Base-by-base conservation (phyloP, 2,888 invertebrate species). In the Leptinotarsa rubiginosa region DNA sequence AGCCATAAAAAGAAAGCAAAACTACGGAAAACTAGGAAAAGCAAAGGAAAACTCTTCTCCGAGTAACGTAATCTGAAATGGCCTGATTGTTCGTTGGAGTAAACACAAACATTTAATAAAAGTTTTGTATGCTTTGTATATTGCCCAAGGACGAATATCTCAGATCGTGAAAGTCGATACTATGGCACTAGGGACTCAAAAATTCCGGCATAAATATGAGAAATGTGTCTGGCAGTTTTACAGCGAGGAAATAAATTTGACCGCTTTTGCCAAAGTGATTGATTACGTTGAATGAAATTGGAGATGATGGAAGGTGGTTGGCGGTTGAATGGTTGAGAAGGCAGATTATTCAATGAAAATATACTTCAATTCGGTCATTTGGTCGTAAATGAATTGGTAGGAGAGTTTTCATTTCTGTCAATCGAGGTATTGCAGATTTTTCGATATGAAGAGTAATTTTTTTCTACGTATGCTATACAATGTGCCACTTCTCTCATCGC, bases 51-150 rank as follows among this genome's bases (percentile, higher is more conserved):
- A 70, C 66, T 50, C 49, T 47, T 20, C 25, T 47, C 59, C 16
- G 49, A 65, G 50, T 65, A 70, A 66, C 52, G 70, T 74, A 70
- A 74, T 74, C 70, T 71, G 50, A 65, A 74, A 68, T 56, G 54
- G 67, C 41, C 49, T 52, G 67, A 74, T 74, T 70, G 73, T 73
- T 74, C 64, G 70, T 62, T 69, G 69, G 54, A 65, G 75, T 72
- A 69, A 75, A 75, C 72, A 75, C 71, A 75, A 75, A 72, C 71
- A 72, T 75, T 72, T 71, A 75, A 75, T 71, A 75, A 75, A 75
- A 68, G 69, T 71, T 71, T 59, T 69, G 71, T 75, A 54, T 72
- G 66, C 68, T 75, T 69, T 72, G 65, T 75, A 72, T 75, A 67
- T 69, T 50, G 69, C 47, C 71, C 20, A 69, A 65, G 65, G 71